phyloP scores from a whole-genome alignment of 1,140 invertebrate species.

The Drosophila yakuba region DNA sequence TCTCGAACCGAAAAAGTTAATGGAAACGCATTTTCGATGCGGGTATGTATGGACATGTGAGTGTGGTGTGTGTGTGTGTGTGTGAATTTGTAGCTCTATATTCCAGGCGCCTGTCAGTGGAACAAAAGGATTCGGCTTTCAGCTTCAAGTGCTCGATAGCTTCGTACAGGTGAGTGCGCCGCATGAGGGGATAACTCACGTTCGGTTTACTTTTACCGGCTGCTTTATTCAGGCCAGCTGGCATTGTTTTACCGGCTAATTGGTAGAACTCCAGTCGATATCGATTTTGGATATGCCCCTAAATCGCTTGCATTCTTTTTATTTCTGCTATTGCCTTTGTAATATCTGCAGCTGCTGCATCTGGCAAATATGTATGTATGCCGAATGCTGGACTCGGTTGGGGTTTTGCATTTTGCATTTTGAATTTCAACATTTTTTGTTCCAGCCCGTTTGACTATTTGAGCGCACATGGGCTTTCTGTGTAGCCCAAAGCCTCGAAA shows the following conservation, averaged over 20 bases:
- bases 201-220: constrained; percentile 32
- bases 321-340: constrained; percentile 22
- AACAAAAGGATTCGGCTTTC: constrained; percentile 44
- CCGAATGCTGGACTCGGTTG: constrained; percentile 10
- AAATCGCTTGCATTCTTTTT: constrained; percentile 18
- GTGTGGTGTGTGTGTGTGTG: neutral
- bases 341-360: constrained; percentile 47
- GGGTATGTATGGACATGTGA: neutral
- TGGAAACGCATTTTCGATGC: constrained; percentile 51
- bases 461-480: constrained; percentile 11
- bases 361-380: constrained; percentile 71
- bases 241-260: constrained; percentile 54
- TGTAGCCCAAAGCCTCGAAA: constrained; percentile 17
- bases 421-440: constrained; percentile 13
- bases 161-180: constrained; percentile 24
- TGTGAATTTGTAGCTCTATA: constrained; percentile 33
- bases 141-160: constrained; percentile 40
- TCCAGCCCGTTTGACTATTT: neutral
- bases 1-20: constrained; percentile 60
- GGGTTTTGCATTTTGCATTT: constrained; percentile 29
- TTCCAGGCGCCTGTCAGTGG: constrained; percentile 21
- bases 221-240: constrained; percentile 6
- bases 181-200: constrained; percentile 30
- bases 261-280: constrained; percentile 45
- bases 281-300: constrained; percentile 42